Conservation (phyloP, 2,113 vertebrate genomes). For the Perognathus longimembris region DNA sequence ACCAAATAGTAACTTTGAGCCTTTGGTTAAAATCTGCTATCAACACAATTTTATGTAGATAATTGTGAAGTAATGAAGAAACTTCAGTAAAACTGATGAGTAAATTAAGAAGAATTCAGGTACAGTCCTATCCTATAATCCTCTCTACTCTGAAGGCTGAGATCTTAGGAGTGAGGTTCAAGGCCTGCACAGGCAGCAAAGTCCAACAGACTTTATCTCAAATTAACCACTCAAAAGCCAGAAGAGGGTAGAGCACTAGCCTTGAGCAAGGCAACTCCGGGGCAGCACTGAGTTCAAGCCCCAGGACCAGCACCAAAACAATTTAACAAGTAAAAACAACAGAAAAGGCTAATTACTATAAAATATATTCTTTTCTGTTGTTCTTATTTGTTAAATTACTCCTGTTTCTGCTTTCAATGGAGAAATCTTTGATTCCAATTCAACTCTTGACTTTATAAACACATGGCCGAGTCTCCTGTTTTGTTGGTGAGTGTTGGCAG, state of each 20-base stretch:
- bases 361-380: too few relatives aligned
- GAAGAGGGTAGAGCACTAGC: too few relatives aligned
- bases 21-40: constrained; percentile 11
- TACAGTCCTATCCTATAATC: neutral
- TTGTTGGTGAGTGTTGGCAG: neutral
- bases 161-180: too few relatives aligned
- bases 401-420: neutral
- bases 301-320: too few relatives aligned
- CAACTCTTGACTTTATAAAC: constrained; percentile 1
- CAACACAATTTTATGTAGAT: neutral
- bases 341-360: constrained; percentile 14
- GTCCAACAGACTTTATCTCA: too few relatives aligned
- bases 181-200: too few relatives aligned
- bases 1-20: neutral
- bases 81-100: constrained; percentile 28
- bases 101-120: neutral
- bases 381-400: too few relatives aligned
- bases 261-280: too few relatives aligned
- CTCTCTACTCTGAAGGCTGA: too few relatives aligned
- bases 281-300: too few relatives aligned
- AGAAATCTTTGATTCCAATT: constrained; percentile 33
- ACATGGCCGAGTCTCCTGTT: neutral
- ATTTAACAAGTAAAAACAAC: too few relatives aligned
- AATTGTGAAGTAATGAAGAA: neutral
- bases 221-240: too few relatives aligned